Percentiles rank a stretch among this genome's conserved stretches.
Conservation (phyloP, 2,888 invertebrate species). For the Drosophila picticornis region DNA sequence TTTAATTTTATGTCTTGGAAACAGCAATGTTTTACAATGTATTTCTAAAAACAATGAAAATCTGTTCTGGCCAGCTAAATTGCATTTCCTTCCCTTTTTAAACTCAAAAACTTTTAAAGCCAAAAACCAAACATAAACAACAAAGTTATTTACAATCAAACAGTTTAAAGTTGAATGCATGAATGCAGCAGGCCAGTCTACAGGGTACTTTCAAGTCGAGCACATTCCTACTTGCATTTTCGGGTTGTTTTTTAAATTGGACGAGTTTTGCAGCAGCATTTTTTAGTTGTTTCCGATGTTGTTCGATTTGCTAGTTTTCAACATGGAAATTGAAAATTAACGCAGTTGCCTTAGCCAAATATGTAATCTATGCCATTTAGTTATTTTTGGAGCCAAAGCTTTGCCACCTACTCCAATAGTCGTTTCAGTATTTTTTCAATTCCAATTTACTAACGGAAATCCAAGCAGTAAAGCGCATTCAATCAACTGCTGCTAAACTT, state of each 20-base stretch:
- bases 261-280: conserved; percentile 19
- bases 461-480: conserved; percentile 77
- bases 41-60: background rate
- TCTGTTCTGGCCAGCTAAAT: background rate
- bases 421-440: conserved; percentile 35
- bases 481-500: conserved; percentile 73
- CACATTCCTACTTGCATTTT: background rate
- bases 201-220: conserved; percentile 7
- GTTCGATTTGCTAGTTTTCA: conserved; percentile 19
- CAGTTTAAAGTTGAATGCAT: background rate
- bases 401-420: conserved; percentile 3
- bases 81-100: no score
- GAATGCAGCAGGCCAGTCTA: background rate
- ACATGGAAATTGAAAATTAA: conserved; percentile 63
- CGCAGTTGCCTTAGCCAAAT: conserved; percentile 54
- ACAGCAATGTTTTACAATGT: background rate
- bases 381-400: conserved; percentile 4
- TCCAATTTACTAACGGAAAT: conserved; percentile 80
- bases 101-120: background rate
- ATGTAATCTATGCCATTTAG: conserved; percentile 30
- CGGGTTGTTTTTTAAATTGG: conserved; percentile 23
- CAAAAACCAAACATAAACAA: background rate
- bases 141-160: background rate
- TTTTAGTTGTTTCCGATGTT: conserved; percentile 5
- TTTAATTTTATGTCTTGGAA: background rate